Evolutionary conservation across 2,113 vertebrate species (phyloP), one percentile per base, ranked within the genome.

Genomic region (Thermophis baileyi): DNA sequence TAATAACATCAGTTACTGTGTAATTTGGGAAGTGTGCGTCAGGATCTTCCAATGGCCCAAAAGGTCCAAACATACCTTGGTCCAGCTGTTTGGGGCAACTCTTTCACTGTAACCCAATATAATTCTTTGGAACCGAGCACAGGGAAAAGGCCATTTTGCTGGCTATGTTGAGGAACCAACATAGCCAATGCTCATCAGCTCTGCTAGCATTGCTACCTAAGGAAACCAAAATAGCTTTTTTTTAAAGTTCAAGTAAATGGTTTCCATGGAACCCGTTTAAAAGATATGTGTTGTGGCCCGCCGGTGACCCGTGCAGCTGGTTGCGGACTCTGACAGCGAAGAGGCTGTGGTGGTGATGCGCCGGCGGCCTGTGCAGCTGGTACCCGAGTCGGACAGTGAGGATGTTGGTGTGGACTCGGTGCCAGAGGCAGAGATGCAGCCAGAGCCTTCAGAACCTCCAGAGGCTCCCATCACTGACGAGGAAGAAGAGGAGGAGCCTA

Each of bases 141-240:
- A 40, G 0, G 40, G 8, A 9, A 88, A 54, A 90, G 0, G 2
- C 47, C 2, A 25, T 94, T 94, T 3, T 46, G 93, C 47, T 94
- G 96, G 95, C 94, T 96, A 96, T 18, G 2, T 40, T 6, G 94
- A 92, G 10, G 22, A 55, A 53, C 40, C 50, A 30, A 9, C 44
- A n/a, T 16, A n/a, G 88, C 25, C 4, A 44, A 25, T 20, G 40
- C 20, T 22, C 8, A 20, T 11, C 81, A 44, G 81, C 40, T 63
- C 18, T 40, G n/a, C 40, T 55, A 20, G 51, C 22, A 7, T 6
- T 30, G 88, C 46, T 60, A 46, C 88, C 54, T 46, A 60, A 89
- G 20, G 50, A 88, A 35, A 25, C 51, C 20, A 63, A 11, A 24
- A 24, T 25, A 44, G 88, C 51, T 1, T 30, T 54, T 50, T 55